Conservation (phyloP, 2,888 invertebrate genomes). For the Busseola fusca region DNA sequence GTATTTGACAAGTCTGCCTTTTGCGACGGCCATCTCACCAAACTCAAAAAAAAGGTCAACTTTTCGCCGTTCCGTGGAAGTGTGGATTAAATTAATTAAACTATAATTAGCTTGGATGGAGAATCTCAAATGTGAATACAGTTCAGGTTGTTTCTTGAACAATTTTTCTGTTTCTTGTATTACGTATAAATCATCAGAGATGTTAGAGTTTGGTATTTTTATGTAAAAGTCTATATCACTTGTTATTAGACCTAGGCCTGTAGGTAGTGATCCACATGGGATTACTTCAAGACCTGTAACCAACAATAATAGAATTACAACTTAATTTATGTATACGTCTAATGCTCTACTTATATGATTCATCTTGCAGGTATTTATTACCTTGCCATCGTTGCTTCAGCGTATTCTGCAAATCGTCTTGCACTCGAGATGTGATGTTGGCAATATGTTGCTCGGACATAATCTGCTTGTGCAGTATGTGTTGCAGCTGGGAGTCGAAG, state of each 20-base stretch:
- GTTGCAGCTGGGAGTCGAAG: constrained; percentile 36
- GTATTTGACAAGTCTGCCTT: constrained; percentile 45
- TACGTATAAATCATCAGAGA: constrained; percentile 4
- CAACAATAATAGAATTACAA: neutral
- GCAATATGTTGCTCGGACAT: neutral
- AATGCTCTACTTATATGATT: neutral
- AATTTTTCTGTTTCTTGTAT: constrained; percentile 24
- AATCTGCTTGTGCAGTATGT: neutral
- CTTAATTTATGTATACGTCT: neutral
- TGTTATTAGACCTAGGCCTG: constrained; percentile 51
- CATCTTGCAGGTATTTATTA: neutral
- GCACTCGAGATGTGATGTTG: neutral
- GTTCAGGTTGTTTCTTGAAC: constrained; percentile 38
- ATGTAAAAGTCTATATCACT: constrained; percentile 62
- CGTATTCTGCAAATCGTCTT: constrained; percentile 14
- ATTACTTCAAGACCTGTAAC: constrained; percentile 50
- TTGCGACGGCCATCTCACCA: neutral
- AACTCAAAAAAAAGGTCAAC: constrained; percentile 7
- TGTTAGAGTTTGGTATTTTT: constrained; percentile 34
- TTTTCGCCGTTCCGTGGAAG: constrained; percentile 13
- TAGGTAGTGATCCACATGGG: constrained; percentile 55
- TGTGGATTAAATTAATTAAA: constrained; percentile 15
- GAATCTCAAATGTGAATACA: constrained; percentile 9
- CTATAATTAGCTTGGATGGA: neutral
- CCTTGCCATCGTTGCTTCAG: constrained; percentile 26